A percentile compares a stretch with the other conserved stretches of the same genome.
Conservation (phyloP, 2,888 invertebrate species). For the Acanthoscelides obtectus region DNA sequence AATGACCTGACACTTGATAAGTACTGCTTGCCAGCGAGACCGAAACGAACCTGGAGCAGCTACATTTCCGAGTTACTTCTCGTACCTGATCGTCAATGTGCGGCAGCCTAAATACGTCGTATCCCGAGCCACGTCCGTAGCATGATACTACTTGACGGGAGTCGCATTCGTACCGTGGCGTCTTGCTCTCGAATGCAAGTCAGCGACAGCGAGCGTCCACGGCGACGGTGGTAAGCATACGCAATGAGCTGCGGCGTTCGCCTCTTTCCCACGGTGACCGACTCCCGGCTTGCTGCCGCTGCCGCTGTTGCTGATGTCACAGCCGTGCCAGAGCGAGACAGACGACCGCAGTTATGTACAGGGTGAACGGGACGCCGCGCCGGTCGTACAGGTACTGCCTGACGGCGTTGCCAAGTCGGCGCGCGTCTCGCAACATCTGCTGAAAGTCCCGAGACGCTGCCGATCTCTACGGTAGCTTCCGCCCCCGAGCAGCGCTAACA, state of each 20-base stretch:
- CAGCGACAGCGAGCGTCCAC: conserved; percentile 30
- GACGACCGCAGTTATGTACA: not conserved
- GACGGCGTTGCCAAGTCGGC: not conserved
- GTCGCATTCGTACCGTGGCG: not conserved
- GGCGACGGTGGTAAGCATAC: conserved; percentile 34
- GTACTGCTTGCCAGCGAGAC: too few relatives aligned
- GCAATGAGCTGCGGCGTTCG: conserved; percentile 35
- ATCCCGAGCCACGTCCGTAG: not conserved
- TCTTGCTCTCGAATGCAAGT: conserved; percentile 29
- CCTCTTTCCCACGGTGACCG: conserved; percentile 45
- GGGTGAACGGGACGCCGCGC: not conserved
- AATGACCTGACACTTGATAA: too few relatives aligned
- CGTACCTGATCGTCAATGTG: too few relatives aligned
- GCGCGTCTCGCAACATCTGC: not conserved
- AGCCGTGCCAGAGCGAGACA: conserved; percentile 9
- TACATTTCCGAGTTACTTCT: too few relatives aligned
- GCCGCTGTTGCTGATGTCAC: conserved; percentile 10
- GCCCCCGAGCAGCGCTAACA: too few relatives aligned
- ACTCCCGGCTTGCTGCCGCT: conserved; percentile 40
- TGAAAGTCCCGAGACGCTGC: too few relatives aligned
- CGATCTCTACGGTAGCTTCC: too few relatives aligned
- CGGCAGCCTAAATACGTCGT: not conserved
- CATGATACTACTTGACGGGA: not conserved
- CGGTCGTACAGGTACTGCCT: conserved; percentile 4
- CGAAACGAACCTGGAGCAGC: too few relatives aligned